Base-by-base conservation (phyloP, 2,113 vertebrate genomes). In the Rhagologus leucostigma region DNA sequence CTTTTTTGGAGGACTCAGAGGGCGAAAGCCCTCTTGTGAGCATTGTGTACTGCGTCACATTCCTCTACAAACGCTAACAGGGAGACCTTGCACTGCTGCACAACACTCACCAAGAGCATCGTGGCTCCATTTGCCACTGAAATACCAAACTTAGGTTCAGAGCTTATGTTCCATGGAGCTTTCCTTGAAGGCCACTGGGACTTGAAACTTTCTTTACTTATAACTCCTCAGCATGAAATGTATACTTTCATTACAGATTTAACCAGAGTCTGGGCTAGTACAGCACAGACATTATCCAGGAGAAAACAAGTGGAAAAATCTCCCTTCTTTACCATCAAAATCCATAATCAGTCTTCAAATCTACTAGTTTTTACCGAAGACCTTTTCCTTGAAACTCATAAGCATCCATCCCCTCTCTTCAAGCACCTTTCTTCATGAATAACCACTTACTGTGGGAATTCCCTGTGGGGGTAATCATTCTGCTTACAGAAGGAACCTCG, bases 391-490 rank as follows among this genome's bases (percentile, higher is more conserved):
- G n/a, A 71, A 89, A 59, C 52, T 29, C 2, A 18, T 47, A 83
- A 74, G 24, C 42, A 88, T 94, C 84, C 78, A 89, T 46, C 13
- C 52, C 42, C 7, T 65, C 47, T 89, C 60, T 65, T 80, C 71
- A 92, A 88, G 67, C 71, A 77, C 70, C 39, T 93, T 95, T 42
- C 64, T 91, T 95, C 62, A 87, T 83, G 57, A 87, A 96, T 91
- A 94, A 89, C 46, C 63, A 70, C 74, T 79, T 64, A 55, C 46
- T 11, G 1, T 15, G 19, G 44, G 67, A 69, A 95, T 88, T 88
- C 79, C 71, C 63, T 62, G 24, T 37, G 63, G 69, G 59, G n/a
- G 55, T 88, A 96, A 93, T 90, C 57, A 67, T 69, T 62, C 50
- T 90, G 67, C 81, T 83, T 83, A 21, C 55, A 97, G 67, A 96